Percentiles rank a stretch among this genome's conserved stretches.
Evolutionary conservation across 2,888 invertebrate genomes (phyloP).

Genomic region (Ophioninae sp.): DNA sequence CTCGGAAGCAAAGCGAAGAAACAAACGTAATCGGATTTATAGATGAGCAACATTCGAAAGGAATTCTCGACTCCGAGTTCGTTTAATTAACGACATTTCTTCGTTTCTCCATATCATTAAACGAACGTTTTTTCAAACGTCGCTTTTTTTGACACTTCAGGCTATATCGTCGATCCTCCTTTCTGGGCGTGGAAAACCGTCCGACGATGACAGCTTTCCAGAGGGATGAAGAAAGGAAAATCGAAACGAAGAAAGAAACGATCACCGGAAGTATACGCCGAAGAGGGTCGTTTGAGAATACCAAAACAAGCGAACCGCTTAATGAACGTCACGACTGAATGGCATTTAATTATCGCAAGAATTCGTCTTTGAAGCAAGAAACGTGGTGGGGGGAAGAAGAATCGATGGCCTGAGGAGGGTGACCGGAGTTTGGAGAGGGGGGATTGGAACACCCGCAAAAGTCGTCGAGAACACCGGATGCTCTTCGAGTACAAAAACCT

Average conservation of each 20-base stretch:
- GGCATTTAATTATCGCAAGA: constrained; percentile 77
- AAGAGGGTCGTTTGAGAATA: constrained; percentile 15
- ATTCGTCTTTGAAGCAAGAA: constrained; percentile 70
- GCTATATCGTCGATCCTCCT: neutral
- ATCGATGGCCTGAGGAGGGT: constrained; percentile 37
- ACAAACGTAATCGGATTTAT: neutral
- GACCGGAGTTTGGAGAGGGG: neutral
- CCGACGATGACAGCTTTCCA: neutral
- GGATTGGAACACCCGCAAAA: constrained; percentile 36
- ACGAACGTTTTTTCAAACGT: neutral
- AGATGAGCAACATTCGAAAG: neutral
- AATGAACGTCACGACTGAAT: constrained; percentile 75
- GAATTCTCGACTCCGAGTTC: neutral
- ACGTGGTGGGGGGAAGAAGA: constrained; percentile 9
- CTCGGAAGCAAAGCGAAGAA: neutral
- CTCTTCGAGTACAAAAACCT: constrained; percentile 72
- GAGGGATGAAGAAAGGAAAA: constrained; percentile 16
- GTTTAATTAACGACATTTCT: neutral
- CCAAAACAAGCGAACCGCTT: constrained; percentile 67
- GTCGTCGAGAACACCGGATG: constrained; percentile 49
- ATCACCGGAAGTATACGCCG: constrained; percentile 2
- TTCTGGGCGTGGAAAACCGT: neutral
- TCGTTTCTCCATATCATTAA: neutral
- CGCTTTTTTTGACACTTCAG: neutral
- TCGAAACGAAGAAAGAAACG: constrained; percentile 11